Evolutionary conservation across 1,140 invertebrate species (phyloP), one percentile per base, ranked within the genome.

Genomic region (Drosophila albomicans): DNA sequence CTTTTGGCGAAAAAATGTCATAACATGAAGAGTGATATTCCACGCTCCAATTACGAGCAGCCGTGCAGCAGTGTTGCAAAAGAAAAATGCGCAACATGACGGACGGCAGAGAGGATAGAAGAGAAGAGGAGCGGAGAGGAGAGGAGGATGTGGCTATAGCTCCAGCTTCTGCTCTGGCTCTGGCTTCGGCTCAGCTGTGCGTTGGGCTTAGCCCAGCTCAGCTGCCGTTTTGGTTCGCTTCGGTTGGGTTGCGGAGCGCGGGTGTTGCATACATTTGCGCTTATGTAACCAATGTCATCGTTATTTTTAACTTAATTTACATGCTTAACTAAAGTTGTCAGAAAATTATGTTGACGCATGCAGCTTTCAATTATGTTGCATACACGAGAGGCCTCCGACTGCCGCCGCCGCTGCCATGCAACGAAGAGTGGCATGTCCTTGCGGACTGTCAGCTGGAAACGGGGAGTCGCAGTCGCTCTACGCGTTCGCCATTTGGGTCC

Each of bases 11-110:
- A 88, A 88, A 89, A 88, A 89, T 88, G 77, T 91, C 86, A 91
- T 91, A 91, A 91, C 90, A 91, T 88, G 90, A 91, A 91, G 90
- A 91, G 90, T 91, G 86, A 90, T 91, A 91, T 90, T 91, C 81
- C 82, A 91, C 81, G 90, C 90, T 85, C 90, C 90, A 91, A 91
- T 91, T 91, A 91, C 86, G 85, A 81, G 85, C 78, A 80, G 82
- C 78, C 76, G 79, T 82, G 81, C 79, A 64, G 62, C 79, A 75
- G 51, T 59, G 76, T 41, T 64, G 56, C 66, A 78, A 75, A 71
- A 67, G 67, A 72, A 88, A 87, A 82, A 81, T 79, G 76, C 62
- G 73, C 79, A 82, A 76, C 63, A 61, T 72, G 57, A 72, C 68
- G 74, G 63, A n/a, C 30, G 58, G 48, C 58, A 67, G 52, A 25